Evolutionary conservation across 2,797 vertebrate species (phyloP).

Genomic region (Micromesistius poutassou): DNA sequence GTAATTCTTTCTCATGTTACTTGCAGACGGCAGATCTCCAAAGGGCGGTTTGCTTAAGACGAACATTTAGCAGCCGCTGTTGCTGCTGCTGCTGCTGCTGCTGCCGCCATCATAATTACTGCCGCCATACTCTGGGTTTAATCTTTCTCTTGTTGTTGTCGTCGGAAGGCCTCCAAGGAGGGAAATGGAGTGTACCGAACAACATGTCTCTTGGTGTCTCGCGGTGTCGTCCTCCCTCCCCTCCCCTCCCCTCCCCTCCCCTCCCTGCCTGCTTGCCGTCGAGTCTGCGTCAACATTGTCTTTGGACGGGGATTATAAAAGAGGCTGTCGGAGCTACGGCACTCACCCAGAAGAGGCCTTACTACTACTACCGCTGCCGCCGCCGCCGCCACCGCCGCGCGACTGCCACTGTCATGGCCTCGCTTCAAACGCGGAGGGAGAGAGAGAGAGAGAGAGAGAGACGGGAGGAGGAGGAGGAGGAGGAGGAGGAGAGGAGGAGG

Average conservation of each 20-base stretch:
- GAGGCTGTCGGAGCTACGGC: slow-evolving; percentile 21
- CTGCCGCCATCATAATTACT: slow-evolving; percentile 11
- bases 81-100: neutral
- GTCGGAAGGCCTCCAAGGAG: slow-evolving; percentile 18
- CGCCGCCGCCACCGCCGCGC: slow-evolving; percentile 49
- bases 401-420: slow-evolving; percentile 53
- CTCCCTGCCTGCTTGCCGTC: slow-evolving; percentile 43
- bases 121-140: slow-evolving; percentile 12
- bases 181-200: slow-evolving; percentile 10
- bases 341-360: slow-evolving; percentile 35
- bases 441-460: slow-evolving; percentile 53
- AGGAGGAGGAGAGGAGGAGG: slow-evolving; percentile 40
- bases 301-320: slow-evolving; percentile 58
- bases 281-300: slow-evolving; percentile 73
- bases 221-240: slow-evolving; percentile 53
- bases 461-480: slow-evolving; percentile 49
- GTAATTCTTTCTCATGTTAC: slow-evolving; percentile 18
- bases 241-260: no score
- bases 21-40: neutral
- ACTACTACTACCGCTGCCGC: slow-evolving; percentile 45
- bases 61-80: slow-evolving; percentile 10
- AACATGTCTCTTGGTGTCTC: slow-evolving; percentile 34
- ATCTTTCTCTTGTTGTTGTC: slow-evolving; percentile 23
- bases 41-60: neutral
- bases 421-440: slow-evolving; percentile 58